Percentiles rank a stretch among this genome's conserved stretches.
Conservation (phyloP, 2,888 invertebrate genomes). For the Parnassius orleans region DNA sequence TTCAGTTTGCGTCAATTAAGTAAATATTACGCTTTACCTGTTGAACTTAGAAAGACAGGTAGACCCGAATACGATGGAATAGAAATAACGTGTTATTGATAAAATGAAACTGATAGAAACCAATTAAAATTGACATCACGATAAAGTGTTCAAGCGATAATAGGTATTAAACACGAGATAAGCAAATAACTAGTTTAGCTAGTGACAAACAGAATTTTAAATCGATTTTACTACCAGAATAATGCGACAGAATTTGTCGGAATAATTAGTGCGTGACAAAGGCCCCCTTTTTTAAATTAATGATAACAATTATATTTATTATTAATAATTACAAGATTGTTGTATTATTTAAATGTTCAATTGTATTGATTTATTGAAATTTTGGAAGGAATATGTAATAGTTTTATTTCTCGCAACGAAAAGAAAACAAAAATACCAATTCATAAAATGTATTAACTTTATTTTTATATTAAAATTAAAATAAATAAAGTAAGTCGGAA, state of each 20-base stretch:
- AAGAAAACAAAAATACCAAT: no score
- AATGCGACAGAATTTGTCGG: slow-evolving; percentile 38
- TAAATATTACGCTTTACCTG: slow-evolving; percentile 12
- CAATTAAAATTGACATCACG: slow-evolving; percentile 60
- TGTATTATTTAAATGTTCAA: no score
- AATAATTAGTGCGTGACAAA: slow-evolving; percentile 44
- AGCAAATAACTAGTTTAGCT: slow-evolving; percentile 41
- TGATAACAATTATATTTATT: no score
- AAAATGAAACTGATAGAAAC: slow-evolving; percentile 57
- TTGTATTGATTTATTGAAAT: no score
- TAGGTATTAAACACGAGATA: slow-evolving; percentile 42
- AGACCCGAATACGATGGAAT: slow-evolving; percentile 37
- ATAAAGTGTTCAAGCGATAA: slow-evolving; percentile 41
- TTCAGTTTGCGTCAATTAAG: slow-evolving; percentile 32
- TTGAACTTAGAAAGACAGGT: slow-evolving; percentile 18
- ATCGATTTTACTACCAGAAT: slow-evolving; percentile 44
- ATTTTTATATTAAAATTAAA: no score
- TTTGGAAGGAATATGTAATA: no score
- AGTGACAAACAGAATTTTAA: slow-evolving; percentile 51
- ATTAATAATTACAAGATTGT: no score
- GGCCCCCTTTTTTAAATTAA: slow-evolving; percentile 20
- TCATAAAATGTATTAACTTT: no score
- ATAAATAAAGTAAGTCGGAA: no score
- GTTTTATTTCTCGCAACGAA: no score
- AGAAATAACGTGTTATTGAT: slow-evolving; percentile 49